A percentile compares a stretch with the other conserved stretches of the same genome.
phyloP scores from a whole-genome alignment of 2,797 vertebrate species.

The Arremon aurantiirostris region DNA sequence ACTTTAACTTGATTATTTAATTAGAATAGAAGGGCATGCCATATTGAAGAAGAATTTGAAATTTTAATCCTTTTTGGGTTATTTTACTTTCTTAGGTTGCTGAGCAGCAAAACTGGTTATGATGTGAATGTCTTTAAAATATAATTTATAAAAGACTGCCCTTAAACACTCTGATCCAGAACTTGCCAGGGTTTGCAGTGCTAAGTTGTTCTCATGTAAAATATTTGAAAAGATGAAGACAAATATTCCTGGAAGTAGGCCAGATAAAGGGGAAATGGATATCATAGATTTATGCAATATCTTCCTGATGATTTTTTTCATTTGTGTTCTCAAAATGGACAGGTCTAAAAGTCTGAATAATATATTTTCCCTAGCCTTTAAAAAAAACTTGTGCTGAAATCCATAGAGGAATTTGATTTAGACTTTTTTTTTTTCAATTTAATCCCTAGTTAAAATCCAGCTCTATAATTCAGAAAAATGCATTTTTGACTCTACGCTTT shows the following conservation, averaged over 20 bases:
- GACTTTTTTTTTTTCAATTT: neutral
- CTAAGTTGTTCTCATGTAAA: neutral
- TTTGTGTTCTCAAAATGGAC: neutral
- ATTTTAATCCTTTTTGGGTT: neutral
- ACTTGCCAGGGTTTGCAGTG: neutral
- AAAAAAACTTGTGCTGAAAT: neutral
- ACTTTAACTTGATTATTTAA: neutral
- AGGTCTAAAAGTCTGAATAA: neutral
- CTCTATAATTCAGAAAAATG: neutral
- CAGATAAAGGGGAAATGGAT: neutral
- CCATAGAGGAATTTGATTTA: neutral
- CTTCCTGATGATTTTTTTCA: neutral
- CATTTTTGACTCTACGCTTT: neutral
- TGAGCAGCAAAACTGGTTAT: neutral
- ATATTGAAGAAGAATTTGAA: neutral
- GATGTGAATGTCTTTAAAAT: neutral
- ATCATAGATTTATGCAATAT: neutral
- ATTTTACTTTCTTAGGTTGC: neutral
- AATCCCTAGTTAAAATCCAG: neutral
- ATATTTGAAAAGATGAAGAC: neutral
- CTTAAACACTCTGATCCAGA: neutral
- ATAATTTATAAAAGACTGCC: neutral
- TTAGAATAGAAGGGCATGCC: neutral
- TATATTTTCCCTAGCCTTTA: neutral
- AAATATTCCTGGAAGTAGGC: neutral